Conservation (phyloP, 2,888 invertebrate genomes). For the Epinotia bilunana region DNA sequence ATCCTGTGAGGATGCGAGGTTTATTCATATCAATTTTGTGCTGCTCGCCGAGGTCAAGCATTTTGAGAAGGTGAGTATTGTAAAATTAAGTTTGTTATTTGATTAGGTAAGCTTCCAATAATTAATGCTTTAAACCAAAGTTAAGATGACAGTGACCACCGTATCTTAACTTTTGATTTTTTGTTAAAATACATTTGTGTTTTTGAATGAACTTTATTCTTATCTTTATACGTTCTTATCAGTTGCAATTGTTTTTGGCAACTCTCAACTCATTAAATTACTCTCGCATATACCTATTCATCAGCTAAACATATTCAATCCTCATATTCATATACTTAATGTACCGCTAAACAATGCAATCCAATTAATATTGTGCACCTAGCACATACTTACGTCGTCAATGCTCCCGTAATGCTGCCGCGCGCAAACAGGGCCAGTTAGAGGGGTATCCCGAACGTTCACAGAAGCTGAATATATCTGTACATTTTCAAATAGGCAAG, state of each 20-base stretch:
- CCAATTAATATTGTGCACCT: slow-evolving; percentile 24
- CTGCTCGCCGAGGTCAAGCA: slow-evolving; percentile 85
- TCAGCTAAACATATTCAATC: no score
- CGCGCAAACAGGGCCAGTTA: slow-evolving; percentile 32
- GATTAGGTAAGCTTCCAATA: no score
- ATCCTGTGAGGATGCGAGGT: slow-evolving; percentile 86
- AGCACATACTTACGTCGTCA: slow-evolving; percentile 20
- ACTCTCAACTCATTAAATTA: no score
- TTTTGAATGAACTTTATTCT: no score
- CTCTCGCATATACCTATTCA: no score
- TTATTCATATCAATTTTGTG: slow-evolving; percentile 86
- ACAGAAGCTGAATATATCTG: slow-evolving; percentile 8
- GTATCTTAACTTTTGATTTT: no score
- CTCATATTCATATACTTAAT: not conserved
- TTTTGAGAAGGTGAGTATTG: slow-evolving; percentile 87
- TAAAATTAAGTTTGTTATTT: not conserved
- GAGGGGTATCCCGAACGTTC: not conserved
- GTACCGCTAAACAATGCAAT: slow-evolving; percentile 11
- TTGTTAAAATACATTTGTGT: no score
- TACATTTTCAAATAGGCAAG: not conserved
- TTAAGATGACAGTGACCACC: no score
- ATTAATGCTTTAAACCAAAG: no score
- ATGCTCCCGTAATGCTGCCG: slow-evolving; percentile 3
- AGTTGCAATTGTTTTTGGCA: no score
- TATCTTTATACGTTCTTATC: no score